These are phyloP conservation scores for Botia almorhae DNA, from an alignment of 2,797 vertebrate genomes.

Conservation along the genomic window DNA sequence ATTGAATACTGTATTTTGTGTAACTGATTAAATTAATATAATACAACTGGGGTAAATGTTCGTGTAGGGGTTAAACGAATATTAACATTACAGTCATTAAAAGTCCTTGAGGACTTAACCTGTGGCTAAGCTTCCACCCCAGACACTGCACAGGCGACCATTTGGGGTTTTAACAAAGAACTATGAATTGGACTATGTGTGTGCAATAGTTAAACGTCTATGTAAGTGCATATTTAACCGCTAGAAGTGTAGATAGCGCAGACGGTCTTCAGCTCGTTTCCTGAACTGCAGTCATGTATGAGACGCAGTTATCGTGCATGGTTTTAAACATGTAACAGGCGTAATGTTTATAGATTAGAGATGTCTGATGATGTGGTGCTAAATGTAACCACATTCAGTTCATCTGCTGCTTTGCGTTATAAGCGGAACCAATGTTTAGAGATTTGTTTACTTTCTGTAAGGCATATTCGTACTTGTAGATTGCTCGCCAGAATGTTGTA, in stretches of 20 bases:
- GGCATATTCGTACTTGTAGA: not conserved
- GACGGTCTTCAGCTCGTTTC: not conserved
- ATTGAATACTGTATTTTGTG: not conserved
- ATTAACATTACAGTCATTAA: constrained; percentile 56
- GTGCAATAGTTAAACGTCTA: not conserved
- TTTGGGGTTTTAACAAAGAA: not conserved
- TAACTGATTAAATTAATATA: not conserved
- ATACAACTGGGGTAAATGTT: not conserved
- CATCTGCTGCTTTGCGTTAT: too few relatives aligned
- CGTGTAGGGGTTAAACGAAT: not conserved
- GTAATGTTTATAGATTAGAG: not conserved
- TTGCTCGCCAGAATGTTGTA: not conserved
- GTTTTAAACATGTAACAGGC: not conserved
- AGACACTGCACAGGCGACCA: not conserved
- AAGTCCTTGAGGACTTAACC: constrained; percentile 65
- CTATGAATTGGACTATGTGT: not conserved
- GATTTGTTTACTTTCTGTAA: constrained; percentile 35
- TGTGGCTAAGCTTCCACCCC: not conserved
- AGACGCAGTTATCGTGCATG: not conserved
- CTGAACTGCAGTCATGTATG: not conserved
- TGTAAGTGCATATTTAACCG: not conserved
- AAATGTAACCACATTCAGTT: not conserved
- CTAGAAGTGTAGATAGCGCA: too few relatives aligned
- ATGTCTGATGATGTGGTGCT: not conserved
- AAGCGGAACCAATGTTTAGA: constrained; percentile 40